Percentiles rank a stretch among this genome's conserved stretches.
Evolutionary conservation across 1,140 invertebrate genomes (phyloP).

Genomic region (Drosophila persimilis): DNA sequence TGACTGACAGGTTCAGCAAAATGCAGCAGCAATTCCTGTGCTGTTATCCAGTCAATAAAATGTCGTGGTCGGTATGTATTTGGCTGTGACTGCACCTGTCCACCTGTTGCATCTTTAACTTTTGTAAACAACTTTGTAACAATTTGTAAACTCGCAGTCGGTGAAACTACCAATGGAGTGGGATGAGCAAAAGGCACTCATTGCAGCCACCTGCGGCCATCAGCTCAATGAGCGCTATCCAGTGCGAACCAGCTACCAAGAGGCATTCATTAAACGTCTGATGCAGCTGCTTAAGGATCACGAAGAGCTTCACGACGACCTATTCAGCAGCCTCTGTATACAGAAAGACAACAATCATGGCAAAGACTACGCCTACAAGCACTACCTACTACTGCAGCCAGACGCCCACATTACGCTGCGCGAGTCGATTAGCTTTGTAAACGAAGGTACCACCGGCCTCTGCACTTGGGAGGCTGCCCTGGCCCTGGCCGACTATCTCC

Average conservation of each 20-base stretch:
- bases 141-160: slow-evolving; percentile 28
- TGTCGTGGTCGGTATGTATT: slow-evolving; percentile 69
- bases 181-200: slow-evolving; percentile 63
- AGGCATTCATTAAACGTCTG: slow-evolving; percentile 73
- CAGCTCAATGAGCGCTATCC: slow-evolving; percentile 59
- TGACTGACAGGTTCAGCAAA: slow-evolving; percentile 53
- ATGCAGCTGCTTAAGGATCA: slow-evolving; percentile 57
- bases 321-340: slow-evolving; percentile 66
- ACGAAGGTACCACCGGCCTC: slow-evolving; percentile 76
- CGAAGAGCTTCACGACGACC: slow-evolving; percentile 69
- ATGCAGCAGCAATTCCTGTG: slow-evolving; percentile 69
- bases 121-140: too few species aligned
- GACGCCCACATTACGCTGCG: slow-evolving; percentile 51
- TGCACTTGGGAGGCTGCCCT: slow-evolving; percentile 80
- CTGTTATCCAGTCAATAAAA: slow-evolving; percentile 70
- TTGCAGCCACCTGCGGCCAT: slow-evolving; percentile 60
- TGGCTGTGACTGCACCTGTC: not conserved
- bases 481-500: slow-evolving; percentile 68
- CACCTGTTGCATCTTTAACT: slow-evolving; percentile 13
- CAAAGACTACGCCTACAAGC: slow-evolving; percentile 61
- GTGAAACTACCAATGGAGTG: slow-evolving; percentile 54
- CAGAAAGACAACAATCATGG: not conserved
- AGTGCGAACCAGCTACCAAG: slow-evolving; percentile 65
- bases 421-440: slow-evolving; percentile 75
- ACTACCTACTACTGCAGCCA: slow-evolving; percentile 58